Percentiles rank a stretch among this genome's conserved stretches.
These are phyloP conservation scores for Heterohyrax brucei DNA, from an alignment of 2,797 vertebrate genomes.

Conservation along the genomic window DNA sequence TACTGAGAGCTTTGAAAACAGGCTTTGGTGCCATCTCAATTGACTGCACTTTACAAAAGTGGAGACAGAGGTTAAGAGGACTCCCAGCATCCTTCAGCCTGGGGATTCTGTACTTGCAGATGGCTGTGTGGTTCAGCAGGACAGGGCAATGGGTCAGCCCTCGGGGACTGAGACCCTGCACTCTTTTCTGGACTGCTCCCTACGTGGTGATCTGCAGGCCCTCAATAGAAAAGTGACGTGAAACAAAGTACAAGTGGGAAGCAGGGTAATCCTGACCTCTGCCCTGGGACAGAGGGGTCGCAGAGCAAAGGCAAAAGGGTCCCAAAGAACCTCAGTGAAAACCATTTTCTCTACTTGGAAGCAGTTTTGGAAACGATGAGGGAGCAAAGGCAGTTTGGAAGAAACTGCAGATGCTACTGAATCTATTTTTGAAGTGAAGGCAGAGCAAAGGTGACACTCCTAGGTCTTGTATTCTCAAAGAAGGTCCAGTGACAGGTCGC, in stretches of 20 bases:
- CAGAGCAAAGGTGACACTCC: background rate
- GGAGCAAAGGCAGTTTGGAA: constrained; percentile 62
- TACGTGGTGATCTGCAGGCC: background rate
- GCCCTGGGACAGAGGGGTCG: background rate
- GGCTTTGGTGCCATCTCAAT: background rate
- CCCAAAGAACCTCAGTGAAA: constrained; percentile 58
- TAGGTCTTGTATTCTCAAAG: background rate
- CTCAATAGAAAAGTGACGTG: background rate
- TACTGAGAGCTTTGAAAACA: background rate
- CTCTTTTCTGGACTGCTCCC: background rate
- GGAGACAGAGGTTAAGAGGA: background rate
- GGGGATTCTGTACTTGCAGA: background rate
- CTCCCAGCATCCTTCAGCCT: background rate
- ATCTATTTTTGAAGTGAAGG: constrained; percentile 47
- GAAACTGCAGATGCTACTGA: constrained; percentile 17
- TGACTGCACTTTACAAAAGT: background rate
- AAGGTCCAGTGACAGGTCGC: background rate
- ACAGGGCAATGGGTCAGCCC: no score
- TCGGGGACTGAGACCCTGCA: background rate
- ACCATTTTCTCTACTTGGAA: constrained; percentile 64
- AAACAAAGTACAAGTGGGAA: constrained; percentile 48
- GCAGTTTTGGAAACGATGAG: background rate
- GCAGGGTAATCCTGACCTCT: constrained; percentile 19
- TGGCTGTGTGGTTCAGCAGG: background rate
- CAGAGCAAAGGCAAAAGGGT: no score